A percentile compares a stretch with the other conserved stretches of the same genome.
These are phyloP conservation scores for Drosophila pectinifera DNA, from an alignment of 1,140 invertebrate species.

Conservation along the genomic window DNA sequence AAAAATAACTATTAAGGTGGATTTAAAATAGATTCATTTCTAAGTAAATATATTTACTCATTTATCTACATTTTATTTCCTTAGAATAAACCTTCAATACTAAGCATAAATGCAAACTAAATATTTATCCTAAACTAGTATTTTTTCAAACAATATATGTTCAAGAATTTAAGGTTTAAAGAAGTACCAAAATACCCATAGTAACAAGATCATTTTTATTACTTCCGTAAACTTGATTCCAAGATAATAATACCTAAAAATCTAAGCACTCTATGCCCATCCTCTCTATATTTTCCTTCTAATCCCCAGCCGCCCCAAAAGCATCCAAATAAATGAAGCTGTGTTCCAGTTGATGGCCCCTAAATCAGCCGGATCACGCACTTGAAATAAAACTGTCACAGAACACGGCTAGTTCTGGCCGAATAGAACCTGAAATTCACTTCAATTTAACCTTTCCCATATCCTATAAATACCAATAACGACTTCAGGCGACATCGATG, in stretches of 20 bases:
- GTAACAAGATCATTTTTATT: background rate
- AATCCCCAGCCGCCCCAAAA: background rate
- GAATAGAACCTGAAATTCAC: slow-evolving; percentile 35
- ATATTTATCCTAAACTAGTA: too few species aligned
- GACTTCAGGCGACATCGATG: slow-evolving; percentile 41
- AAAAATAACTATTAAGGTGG: too few species aligned
- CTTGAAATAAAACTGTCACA: slow-evolving; percentile 49
- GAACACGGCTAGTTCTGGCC: slow-evolving; percentile 20
- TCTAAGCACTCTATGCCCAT: background rate
- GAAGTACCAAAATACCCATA: too few species aligned
- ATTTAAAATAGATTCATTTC: too few species aligned
- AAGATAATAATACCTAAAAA: background rate
- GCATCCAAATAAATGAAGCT: slow-evolving; percentile 31
- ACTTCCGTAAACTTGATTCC: background rate
- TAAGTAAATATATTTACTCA: too few species aligned
- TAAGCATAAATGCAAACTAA: too few species aligned
- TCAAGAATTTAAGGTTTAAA: background rate
- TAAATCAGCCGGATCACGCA: slow-evolving; percentile 46
- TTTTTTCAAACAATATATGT: background rate
- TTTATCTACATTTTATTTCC: too few species aligned
- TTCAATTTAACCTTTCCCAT: slow-evolving; percentile 39
- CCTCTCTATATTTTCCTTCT: background rate
- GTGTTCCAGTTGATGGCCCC: slow-evolving; percentile 22
- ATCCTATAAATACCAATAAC: slow-evolving; percentile 47
- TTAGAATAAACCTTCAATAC: too few species aligned